phyloP scores from a whole-genome alignment of 2,113 vertebrate genomes.

The Suncus etruscus region DNA sequence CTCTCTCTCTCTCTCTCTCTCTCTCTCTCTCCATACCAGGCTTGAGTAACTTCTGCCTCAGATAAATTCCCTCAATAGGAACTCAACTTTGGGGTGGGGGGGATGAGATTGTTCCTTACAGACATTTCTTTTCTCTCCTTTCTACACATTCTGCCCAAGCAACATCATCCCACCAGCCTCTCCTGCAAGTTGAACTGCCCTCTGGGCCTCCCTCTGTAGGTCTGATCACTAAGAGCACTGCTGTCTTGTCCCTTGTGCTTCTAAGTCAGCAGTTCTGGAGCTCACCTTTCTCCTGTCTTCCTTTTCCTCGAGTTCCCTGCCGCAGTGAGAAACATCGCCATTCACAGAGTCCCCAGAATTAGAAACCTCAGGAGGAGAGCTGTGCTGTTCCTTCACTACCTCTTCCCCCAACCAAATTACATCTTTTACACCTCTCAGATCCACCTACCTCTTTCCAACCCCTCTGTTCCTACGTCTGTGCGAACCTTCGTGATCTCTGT shows the following conservation, averaged over 20 bases:
- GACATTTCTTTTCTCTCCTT: not conserved
- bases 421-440: not conserved
- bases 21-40: not conserved
- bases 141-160: not conserved
- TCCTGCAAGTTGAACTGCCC: not conserved
- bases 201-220: no score
- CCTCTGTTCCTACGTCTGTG: not conserved
- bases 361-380: not conserved
- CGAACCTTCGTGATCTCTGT: not conserved
- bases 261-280: not conserved
- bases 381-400: not conserved
- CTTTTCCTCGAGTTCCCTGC: not conserved
- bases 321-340: not conserved
- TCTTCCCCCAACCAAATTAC: not conserved
- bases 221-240: not conserved
- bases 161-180: not conserved
- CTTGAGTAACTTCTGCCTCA: not conserved
- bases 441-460: not conserved
- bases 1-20: not conserved
- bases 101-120: not conserved
- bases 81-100: not conserved
- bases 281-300: not conserved
- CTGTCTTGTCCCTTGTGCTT: not conserved
- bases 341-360: not conserved
- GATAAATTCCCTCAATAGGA: not conserved